Conservation (phyloP, 1,140 invertebrate genomes). For the Cotesia vestalis region DNA sequence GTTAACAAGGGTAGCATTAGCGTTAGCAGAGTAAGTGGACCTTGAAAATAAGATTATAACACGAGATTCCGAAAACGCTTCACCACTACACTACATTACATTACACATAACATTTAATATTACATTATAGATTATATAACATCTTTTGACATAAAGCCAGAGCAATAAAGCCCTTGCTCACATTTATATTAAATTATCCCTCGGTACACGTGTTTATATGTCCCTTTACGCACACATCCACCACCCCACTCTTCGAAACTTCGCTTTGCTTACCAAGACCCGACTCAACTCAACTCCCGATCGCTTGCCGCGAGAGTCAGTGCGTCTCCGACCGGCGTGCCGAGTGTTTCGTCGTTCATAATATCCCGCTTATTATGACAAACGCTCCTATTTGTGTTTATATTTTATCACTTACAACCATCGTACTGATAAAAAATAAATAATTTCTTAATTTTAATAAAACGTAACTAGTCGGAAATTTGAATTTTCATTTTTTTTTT, state of each 20-base stretch:
- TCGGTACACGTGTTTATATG: too few relatives aligned
- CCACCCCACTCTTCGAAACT: conserved; percentile 18
- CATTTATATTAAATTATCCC: too few relatives aligned
- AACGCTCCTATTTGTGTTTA: conserved; percentile 26
- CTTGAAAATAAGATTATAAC: conserved; percentile 8
- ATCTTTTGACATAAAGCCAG: too few relatives aligned
- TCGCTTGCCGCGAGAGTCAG: conserved; percentile 45
- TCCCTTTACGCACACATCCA: conserved; percentile 8
- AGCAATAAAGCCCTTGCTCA: too few relatives aligned
- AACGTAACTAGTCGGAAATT: too few relatives aligned
- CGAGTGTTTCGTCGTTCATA: conserved; percentile 41
- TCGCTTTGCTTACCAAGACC: conserved; percentile 13
- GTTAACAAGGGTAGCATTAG: background rate
- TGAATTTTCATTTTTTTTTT: too few relatives aligned
- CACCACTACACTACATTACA: conserved; percentile 11
- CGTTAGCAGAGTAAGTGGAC: background rate
- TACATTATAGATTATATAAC: too few relatives aligned
- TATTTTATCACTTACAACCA: background rate
- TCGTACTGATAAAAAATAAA: too few relatives aligned
- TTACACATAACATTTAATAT: conserved; percentile 27
- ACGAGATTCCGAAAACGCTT: background rate
- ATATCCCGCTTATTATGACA: too few relatives aligned
- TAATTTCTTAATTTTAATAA: too few relatives aligned
- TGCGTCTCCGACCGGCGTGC: conserved; percentile 57
- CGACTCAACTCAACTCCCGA: conserved; percentile 34